phyloP scores from a whole-genome alignment of 2,888 invertebrate species.

The Biston betularia region DNA sequence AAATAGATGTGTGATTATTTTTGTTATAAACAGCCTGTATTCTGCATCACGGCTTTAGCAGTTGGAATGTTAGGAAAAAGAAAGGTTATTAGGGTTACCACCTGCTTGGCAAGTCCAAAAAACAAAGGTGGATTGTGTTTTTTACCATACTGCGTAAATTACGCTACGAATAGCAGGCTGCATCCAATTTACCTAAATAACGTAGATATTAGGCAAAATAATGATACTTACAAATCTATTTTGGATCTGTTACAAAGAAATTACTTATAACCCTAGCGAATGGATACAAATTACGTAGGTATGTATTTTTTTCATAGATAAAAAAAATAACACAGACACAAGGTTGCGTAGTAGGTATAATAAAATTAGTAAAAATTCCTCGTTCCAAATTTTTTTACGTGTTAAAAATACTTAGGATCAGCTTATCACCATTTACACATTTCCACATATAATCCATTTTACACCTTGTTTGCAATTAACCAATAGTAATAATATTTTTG shows the following conservation, averaged over 20 bases:
- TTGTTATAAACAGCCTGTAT: slow-evolving; percentile 2
- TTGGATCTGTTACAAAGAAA: not conserved
- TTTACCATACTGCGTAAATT: not conserved
- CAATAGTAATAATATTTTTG: too few species aligned
- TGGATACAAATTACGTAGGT: too few species aligned
- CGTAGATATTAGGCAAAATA: not conserved
- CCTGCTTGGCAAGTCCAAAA: slow-evolving; percentile 9
- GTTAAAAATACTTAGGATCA: too few species aligned
- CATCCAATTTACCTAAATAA: slow-evolving; percentile 7
- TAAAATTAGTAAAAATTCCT: too few species aligned
- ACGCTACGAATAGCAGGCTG: not conserved
- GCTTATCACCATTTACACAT: too few species aligned
- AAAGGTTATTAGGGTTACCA: slow-evolving; percentile 11
- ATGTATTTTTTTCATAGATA: too few species aligned
- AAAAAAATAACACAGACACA: too few species aligned
- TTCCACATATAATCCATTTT: too few species aligned
- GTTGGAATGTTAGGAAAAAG: slow-evolving; percentile 10
- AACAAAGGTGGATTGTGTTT: slow-evolving; percentile 4
- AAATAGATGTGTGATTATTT: not conserved
- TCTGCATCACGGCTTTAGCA: slow-evolving; percentile 1
- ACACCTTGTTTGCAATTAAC: too few species aligned
- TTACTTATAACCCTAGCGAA: not conserved
- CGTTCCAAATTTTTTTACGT: too few species aligned
- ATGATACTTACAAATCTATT: not conserved
- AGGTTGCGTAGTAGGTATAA: too few species aligned